Evolutionary conservation across 2,888 invertebrate species (phyloP), one percentile per base, ranked within the genome.

Genomic region (Drosophila pseudotakahashii): DNA sequence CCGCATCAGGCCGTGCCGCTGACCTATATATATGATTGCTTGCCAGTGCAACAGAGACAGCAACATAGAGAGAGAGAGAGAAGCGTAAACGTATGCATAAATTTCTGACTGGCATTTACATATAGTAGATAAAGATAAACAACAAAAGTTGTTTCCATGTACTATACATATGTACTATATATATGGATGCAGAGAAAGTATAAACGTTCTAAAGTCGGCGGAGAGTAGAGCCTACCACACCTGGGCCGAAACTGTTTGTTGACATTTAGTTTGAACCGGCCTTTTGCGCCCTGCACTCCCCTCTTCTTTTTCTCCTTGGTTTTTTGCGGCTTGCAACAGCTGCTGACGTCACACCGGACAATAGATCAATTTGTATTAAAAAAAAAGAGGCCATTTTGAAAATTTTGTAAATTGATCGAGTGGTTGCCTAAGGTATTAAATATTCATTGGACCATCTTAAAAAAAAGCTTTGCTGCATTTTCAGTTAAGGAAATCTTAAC

Each of bases 1-100:
- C 68, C 62, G 62, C 69, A 63, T 67, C 73, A 47, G 58, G 51
- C 52, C 51, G 76, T 78, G 77, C 81, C 82, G 85, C 81, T 82
- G 82, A 84, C 84, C 84, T 77, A 83, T 84, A 77, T 82, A 61
- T 11, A 26, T 69, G 30, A 30, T 7, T 30, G 32, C 14, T 7
- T 13, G 23, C 26, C 30, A 41, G 47, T 39, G 47, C 39, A 39
- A 34, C 45, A 58, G 57, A 54, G 53, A 41, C 10, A 16, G 19
- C 7, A 6, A 10, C 3, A 4, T 5, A 4, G 26, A 30, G 13
- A 14, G 26, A 30, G 45, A 32, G 50, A 51, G 51, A 42, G 9
- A 36, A 41, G 42, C 23, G 42, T 32, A 34, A 34, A 19, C 30
- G 32, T 34, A 44, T 44, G 53, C 62, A 66, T 63, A 62, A 63